phyloP scores from a whole-genome alignment of 2,888 invertebrate species.

The Ochlodes sylvanus region DNA sequence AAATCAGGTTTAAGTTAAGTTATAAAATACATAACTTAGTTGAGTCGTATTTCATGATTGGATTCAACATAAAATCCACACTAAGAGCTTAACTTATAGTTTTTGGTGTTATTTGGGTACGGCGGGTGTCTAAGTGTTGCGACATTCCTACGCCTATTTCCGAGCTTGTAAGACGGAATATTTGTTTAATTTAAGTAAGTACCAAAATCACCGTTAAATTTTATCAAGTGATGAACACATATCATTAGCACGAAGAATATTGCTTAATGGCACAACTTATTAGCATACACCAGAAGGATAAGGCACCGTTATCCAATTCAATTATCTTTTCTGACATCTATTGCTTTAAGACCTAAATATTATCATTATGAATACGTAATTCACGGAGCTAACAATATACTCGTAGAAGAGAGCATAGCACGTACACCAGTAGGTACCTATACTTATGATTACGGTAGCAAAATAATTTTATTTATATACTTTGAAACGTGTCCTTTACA shows the following conservation, averaged over 20 bases:
- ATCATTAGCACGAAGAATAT: neutral
- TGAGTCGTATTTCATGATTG: no score
- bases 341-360: neutral
- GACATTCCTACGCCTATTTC: no score
- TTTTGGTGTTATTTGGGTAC: no score
- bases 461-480: slow-evolving; percentile 23
- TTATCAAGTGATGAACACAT: no score
- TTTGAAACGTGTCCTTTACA: slow-evolving; percentile 15
- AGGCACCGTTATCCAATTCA: slow-evolving; percentile 20
- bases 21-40: neutral
- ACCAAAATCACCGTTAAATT: no score
- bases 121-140: no score
- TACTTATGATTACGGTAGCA: slow-evolving; percentile 16
- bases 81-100: no score
- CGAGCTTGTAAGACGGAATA: no score
- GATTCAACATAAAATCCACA: no score
- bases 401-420: neutral
- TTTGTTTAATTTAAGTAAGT: no score
- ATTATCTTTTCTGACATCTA: neutral
- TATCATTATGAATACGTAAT: neutral
- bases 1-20: neutral
- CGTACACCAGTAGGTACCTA: slow-evolving; percentile 7
- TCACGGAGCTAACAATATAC: slow-evolving; percentile 1
- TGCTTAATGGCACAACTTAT: slow-evolving; percentile 1
- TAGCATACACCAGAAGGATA: neutral